phyloP scores from a whole-genome alignment of 92 coral and sea anemone genomes.

The Hydrozoanthus gracilis region DNA sequence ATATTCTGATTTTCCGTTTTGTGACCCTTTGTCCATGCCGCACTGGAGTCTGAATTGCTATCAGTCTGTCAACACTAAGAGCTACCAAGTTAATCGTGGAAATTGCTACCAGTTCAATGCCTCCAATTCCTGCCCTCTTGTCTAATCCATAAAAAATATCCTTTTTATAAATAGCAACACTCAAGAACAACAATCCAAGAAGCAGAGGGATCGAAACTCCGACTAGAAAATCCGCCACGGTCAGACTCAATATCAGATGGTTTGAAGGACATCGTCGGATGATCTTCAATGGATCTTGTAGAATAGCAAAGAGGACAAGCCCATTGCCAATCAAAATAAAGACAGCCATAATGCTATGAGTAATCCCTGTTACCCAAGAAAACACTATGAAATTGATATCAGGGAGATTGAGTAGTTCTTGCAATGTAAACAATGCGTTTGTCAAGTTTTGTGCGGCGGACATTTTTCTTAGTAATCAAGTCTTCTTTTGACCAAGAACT shows the following conservation, averaged over 20 bases:
- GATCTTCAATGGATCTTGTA: conserved; percentile 1
- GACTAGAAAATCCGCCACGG: conserved; percentile 2
- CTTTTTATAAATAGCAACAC: neutral
- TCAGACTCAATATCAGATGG: conserved; percentile 21
- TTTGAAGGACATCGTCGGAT: conserved; percentile 11
- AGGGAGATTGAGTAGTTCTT: neutral
- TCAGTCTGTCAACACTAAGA: too few relatives aligned
- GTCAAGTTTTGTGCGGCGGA: too few relatives aligned
- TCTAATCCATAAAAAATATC: neutral
- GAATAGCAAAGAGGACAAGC: neutral
- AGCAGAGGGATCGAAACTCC: neutral
- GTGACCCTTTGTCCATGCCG: too few relatives aligned
- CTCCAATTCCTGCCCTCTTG: neutral
- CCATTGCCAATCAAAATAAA: conserved; percentile 5
- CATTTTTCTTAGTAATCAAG: too few relatives aligned
- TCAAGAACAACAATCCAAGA: neutral
- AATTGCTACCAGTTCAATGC: neutral
- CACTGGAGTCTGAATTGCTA: too few relatives aligned
- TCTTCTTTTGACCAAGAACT: too few relatives aligned
- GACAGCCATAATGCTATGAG: neutral
- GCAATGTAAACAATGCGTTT: too few relatives aligned
- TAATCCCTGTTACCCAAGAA: neutral
- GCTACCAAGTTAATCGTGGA: too few relatives aligned
- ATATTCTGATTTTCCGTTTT: too few relatives aligned
- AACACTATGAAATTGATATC: neutral